phyloP scores from a whole-genome alignment of 1,140 invertebrate genomes.

The Venturia canescens region DNA sequence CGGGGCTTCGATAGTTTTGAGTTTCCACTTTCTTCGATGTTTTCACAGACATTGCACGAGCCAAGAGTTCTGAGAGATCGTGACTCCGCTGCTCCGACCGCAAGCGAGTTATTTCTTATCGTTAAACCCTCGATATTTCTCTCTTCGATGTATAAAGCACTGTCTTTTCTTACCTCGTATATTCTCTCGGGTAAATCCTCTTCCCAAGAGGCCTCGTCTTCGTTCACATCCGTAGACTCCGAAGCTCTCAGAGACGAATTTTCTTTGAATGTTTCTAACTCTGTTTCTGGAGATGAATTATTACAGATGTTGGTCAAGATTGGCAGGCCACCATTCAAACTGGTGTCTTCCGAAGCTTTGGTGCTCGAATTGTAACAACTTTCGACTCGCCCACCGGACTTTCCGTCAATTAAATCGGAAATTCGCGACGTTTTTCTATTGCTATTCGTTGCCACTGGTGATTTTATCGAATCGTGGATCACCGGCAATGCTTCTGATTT shows the following conservation, averaged over 20 bases:
- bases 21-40: slow-evolving; percentile 25
- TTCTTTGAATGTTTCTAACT: slow-evolving; percentile 18
- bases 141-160: slow-evolving; percentile 55
- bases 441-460: neutral
- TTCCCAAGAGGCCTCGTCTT: slow-evolving; percentile 16
- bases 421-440: neutral
- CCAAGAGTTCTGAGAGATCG: neutral
- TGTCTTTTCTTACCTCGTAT: slow-evolving; percentile 59
- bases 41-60: neutral
- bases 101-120: neutral
- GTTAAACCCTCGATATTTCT: neutral
- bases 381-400: neutral
- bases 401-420: neutral
- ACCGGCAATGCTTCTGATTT: neutral
- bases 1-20: slow-evolving; percentile 36
- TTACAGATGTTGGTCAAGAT: slow-evolving; percentile 34
- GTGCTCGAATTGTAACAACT: neutral
- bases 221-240: neutral
- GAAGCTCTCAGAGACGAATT: neutral
- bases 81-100: neutral
- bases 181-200: slow-evolving; percentile 52
- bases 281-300: slow-evolving; percentile 5
- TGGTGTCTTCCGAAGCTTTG: neutral
- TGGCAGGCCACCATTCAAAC: slow-evolving; percentile 33
- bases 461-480: neutral